Evolutionary conservation across 2,888 invertebrate genomes (phyloP), one percentile per base, ranked within the genome.

Genomic region (Eupeodes luniger): DNA sequence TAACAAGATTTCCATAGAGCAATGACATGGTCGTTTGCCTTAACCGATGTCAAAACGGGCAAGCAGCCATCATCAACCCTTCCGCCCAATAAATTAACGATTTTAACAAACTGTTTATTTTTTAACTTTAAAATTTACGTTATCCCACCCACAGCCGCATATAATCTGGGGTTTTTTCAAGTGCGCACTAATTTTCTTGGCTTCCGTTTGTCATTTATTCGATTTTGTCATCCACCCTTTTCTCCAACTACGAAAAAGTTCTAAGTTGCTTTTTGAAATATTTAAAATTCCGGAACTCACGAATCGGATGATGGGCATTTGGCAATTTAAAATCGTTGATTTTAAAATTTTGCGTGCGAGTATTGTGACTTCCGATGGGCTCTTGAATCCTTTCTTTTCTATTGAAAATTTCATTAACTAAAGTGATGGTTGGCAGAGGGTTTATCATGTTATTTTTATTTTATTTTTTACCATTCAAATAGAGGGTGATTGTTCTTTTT

Each of bases 261-360:
- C 11, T 47, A 49, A 27, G 27, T 47, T 40, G 40, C 5, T 47
- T 72, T 14, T 53, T 2, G 27, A 47, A 53, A 36, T 69, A 34
- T 47, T 72, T 70, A 47, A 72, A 59, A 47, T 59, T n/a, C 76
- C 77, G 49, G 83, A 80, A 69, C 55, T 69, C 40, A 70, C 40
- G 61, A 49, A 88, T 88, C 70, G 85, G 85, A 88, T 85, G 81
- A 85, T 88, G 85, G 88, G 64, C 64, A 74, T 85, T 88, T 88
- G 88, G 64, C 64, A 74, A 88, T 88, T 88, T 85, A 70, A 88
- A 88, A 81, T 78, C 88, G 88, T 88, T 88, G 85, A 88, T 88
- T 88, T 88, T 85, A 88, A 88, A 88, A 81, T 88, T 69, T 85
- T 88, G 85, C 81, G 85, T 88, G 88, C 75, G 88, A 88, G 81